Base-by-base conservation (phyloP, 2,797 vertebrate species). In the Molossus molossus region DNA sequence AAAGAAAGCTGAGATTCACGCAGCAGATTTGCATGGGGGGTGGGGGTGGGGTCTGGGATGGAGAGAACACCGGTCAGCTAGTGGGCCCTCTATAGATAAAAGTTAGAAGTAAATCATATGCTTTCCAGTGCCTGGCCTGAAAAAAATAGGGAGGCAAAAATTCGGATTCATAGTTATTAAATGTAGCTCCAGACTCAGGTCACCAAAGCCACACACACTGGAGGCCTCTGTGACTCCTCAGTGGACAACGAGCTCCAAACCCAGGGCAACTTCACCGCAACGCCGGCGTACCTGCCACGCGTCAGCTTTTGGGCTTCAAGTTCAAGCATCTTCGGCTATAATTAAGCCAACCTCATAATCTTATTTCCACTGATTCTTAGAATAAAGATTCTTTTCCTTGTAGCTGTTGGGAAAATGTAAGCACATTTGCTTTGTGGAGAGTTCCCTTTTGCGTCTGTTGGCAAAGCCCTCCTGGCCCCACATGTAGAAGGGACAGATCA, bases 311-410 rank as follows among this genome's bases (percentile, higher is more conserved):
- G 20, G 37, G 33, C 21, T 73, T n/a, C n/a, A 62, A 1, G 11
- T 48, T 95, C 53, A 86, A 57, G 45, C 60, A 20, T 57, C 75
- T 89, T 94, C 45, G 88, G 12, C n/a, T 40, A 0, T 45, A 29
- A 62, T 37, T 53, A 18, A 40, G 65, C 33, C 18, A 33, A 75
- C 6, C 83, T 89, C n/a, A 23, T 80, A 37, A 79, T 70, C 48
- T 86, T 27, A 95, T 87, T 88, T 93, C 27, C 14, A 40, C n/a
- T 23, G 53, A 60, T 57, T 75, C 37, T 89, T 72, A 37, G 75
- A 65, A 40, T 80, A 23, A 77, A 94, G 50, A 40, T 53, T 53
- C 48, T 91, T 86, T 94, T 57, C 55, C 77, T 45, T 13, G 17
- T 15, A 40, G 48, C 29, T 79, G 45, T 58, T 76, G 33, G 18